Base-by-base conservation (phyloP, 2,113 vertebrate species). In the Elanoides forficatus region DNA sequence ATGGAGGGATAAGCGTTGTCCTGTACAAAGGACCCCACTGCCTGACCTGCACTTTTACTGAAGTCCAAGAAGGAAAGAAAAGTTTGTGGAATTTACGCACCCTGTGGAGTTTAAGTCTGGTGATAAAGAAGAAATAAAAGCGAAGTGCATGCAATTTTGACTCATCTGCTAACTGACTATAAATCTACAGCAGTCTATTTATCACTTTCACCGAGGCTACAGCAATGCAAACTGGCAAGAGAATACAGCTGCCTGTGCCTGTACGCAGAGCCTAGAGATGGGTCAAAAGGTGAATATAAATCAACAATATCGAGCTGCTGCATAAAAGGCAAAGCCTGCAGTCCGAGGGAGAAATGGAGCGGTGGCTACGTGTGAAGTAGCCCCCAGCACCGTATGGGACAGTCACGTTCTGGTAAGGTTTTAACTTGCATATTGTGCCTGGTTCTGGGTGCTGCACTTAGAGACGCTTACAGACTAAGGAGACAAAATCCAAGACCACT, bases 41-140 rank as follows among this genome's bases (percentile, higher is more conserved):
- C 67, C 65, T 92, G 85, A 83, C 71, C 80, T 78, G 18, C n/a
- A 10, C 72, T 88, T 82, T n/a, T 62, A 36, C 55, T 42, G 5
- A 58, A 74, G 80, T 40, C 34, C 53, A 74, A 84, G 67, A 80
- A 60, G 9, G 48, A 89, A 90, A 87, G 50, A 68, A 68, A 88
- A 78, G 30, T 67, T 73, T 83, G 52, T 81, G 76, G 71, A 86
- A 66, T 88, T 93, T 93, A 83, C 52, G 55, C 40, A 73, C 65
- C 62, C 76, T 72, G 56, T 74, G 72, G 86, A 88, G 56, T 91
- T 91, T 53, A 62, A 81, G 59, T 68, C 63, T 86, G 59, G 89
- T 92, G 90, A 81, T 81, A 95, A 90, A 88, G 85, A 90, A 92
- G 84, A 95, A 93, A 90, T 67, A 74, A 80, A 83, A 88, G 72